Conservation (phyloP, 2,113 vertebrate genomes). For the Takifugu bimaculatus region DNA sequence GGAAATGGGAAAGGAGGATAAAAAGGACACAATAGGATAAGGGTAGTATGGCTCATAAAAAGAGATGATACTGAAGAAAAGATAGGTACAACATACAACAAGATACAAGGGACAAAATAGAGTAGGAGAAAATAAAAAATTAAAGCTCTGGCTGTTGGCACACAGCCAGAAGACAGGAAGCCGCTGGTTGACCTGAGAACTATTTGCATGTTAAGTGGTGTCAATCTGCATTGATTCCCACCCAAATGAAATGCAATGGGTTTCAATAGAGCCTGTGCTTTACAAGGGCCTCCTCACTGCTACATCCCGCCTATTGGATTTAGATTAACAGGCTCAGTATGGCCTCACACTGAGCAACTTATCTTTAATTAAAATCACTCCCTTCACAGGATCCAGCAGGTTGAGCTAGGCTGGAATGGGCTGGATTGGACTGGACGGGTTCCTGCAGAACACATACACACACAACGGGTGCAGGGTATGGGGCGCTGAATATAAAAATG, state of each 20-base stretch:
- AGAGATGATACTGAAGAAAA: background rate
- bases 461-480: background rate
- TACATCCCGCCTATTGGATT: slow-evolving; percentile 92
- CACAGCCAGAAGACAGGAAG: slow-evolving; percentile 59
- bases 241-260: slow-evolving; percentile 91
- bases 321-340: slow-evolving; percentile 90
- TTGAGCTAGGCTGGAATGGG: slow-evolving; percentile 18
- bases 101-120: background rate
- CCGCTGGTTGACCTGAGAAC: slow-evolving; percentile 64
- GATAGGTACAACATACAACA: background rate
- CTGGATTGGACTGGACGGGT: background rate
- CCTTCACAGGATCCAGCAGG: slow-evolving; percentile 48
- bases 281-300: slow-evolving; percentile 82
- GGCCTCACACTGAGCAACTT: slow-evolving; percentile 86
- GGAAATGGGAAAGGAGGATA: background rate
- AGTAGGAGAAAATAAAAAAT: slow-evolving; percentile 4
- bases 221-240: slow-evolving; percentile 92
- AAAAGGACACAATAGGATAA: background rate
- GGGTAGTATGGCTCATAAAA: background rate
- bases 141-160: slow-evolving; percentile 46
- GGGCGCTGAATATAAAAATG: too few relatives aligned
- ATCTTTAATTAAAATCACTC: slow-evolving; percentile 99
- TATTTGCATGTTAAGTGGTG: slow-evolving; percentile 95
- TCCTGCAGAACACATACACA: background rate
- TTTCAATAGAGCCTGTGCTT: slow-evolving; percentile 88